Conservation (phyloP, 2,113 vertebrate genomes). For the Hydropotes inermis region DNA sequence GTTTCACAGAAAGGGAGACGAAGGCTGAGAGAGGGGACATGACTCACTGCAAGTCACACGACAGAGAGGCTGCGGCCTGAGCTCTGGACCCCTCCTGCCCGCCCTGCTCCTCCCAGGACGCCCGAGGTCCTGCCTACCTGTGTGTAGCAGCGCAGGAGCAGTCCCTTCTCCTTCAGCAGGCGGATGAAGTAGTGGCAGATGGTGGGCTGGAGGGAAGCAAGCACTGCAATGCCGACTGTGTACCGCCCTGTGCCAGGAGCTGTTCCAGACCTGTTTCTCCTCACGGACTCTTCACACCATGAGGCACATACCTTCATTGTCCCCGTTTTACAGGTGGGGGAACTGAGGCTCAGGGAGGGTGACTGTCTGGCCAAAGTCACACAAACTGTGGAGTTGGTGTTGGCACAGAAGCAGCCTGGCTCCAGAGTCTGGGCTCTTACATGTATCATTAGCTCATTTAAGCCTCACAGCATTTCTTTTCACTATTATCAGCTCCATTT, state of each 20-base stretch:
- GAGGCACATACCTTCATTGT: not conserved
- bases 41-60: not conserved
- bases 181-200: conserved; percentile 94
- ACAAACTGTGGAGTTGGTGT: not conserved
- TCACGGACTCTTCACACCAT: fast-evolving
- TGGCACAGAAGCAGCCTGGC: not conserved
- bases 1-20: not conserved
- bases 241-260: fast-evolving
- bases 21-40: not conserved
- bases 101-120: fast-evolving
- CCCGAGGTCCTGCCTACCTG: conserved; percentile 80
- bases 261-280: fast-evolving
- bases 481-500: not conserved
- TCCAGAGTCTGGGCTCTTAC: not conserved
- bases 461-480: not conserved
- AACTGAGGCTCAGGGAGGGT: not conserved
- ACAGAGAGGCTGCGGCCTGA: not conserved
- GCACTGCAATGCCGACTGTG: fast-evolving
- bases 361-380: not conserved
- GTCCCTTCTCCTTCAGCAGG: conserved; percentile 91
- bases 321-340: not conserved
- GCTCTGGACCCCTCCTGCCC: not conserved
- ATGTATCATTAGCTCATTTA: not conserved
- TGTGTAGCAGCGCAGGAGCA: conserved; percentile 91
- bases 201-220: conserved; percentile 83